These are phyloP conservation scores for Pachyramphus minor DNA, from an alignment of 2,113 vertebrate species.

Conservation along the genomic window DNA sequence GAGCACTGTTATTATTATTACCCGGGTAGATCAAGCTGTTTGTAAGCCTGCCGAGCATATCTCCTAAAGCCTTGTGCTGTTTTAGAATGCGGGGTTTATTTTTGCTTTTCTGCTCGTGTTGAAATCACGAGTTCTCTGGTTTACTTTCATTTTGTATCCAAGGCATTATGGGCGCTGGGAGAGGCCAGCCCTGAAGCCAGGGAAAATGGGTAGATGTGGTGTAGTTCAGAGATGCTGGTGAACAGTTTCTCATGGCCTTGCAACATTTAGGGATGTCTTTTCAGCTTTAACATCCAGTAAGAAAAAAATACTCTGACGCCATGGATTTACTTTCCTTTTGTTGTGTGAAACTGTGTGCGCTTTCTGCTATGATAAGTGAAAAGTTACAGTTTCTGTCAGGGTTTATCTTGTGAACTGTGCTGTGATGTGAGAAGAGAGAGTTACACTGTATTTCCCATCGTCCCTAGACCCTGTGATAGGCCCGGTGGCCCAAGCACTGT, in stretches of 20 bases:
- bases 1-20: fast-evolving
- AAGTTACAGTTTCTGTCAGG: neutral
- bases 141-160: neutral
- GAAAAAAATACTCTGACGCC: neutral
- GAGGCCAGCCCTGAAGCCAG: neutral
- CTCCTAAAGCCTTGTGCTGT: neutral
- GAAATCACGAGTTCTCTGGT: fast-evolving
- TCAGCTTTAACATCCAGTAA: neutral
- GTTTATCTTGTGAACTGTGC: neutral
- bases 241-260: neutral
- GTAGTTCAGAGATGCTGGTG: neutral
- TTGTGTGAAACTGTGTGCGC: neutral
- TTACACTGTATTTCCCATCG: fast-evolving
- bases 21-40: fast-evolving
- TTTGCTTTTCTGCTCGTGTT: neutral
- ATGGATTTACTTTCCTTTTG: neutral
- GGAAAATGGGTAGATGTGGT: too few species aligned
- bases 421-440: neutral
- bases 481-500: neutral
- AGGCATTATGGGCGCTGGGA: neutral
- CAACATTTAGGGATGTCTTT: fast-evolving
- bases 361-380: neutral
- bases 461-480: neutral
- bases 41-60: fast-evolving
- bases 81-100: fast-evolving